Conservation (phyloP, 2,888 invertebrate genomes). For the Metopia argyrocephala region DNA sequence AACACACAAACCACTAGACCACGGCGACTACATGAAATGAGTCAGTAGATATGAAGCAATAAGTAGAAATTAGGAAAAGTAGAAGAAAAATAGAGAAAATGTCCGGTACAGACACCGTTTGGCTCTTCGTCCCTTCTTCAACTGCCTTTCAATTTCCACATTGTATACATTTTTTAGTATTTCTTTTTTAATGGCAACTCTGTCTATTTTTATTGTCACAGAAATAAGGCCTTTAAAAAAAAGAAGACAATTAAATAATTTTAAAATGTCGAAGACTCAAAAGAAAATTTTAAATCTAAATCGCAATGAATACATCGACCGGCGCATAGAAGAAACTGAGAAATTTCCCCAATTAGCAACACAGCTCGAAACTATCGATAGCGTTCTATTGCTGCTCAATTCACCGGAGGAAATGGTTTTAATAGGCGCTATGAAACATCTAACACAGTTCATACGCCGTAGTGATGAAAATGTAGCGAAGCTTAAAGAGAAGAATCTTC, state of each 20-base stretch:
- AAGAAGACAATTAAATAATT: not conserved
- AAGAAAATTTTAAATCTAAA: slow-evolving; percentile 59
- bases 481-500: slow-evolving; percentile 66
- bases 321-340: slow-evolving; percentile 66
- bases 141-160: no score
- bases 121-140: no score
- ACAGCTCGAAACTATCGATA: slow-evolving; percentile 66
- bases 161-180: no score
- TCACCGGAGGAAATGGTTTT: slow-evolving; percentile 71
- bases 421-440: slow-evolving; percentile 69
- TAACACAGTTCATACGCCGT: slow-evolving; percentile 70
- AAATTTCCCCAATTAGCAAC: slow-evolving; percentile 67
- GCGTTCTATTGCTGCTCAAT: slow-evolving; percentile 69
- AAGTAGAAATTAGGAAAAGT: no score
- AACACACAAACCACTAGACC: no score
- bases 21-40: no score
- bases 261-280: slow-evolving; percentile 44
- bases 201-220: no score
- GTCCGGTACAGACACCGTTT: no score
- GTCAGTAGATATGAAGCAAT: no score
- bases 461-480: slow-evolving; percentile 68
- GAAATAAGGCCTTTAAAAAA: not conserved
- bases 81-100: no score
- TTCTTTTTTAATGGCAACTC: no score
- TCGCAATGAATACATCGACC: slow-evolving; percentile 69